phyloP scores from a whole-genome alignment of 2,888 invertebrate genomes.

The Lepidocyrtinus sp. region DNA sequence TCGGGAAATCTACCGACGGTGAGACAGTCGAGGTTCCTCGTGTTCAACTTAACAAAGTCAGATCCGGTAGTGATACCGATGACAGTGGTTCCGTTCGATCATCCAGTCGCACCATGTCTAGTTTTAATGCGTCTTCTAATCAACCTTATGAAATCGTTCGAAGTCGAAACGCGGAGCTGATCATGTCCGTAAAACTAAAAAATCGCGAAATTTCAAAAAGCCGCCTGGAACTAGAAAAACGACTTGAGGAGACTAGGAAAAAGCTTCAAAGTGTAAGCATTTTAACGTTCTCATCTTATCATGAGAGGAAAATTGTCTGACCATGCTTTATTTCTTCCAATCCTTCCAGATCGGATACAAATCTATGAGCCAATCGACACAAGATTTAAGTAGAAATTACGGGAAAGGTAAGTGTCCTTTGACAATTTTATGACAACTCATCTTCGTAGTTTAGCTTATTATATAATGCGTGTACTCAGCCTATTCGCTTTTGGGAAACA shows the following conservation, averaged over 20 bases:
- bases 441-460: neutral
- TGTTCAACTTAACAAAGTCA: conserved; percentile 75
- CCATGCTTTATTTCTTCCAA: too few species aligned
- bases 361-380: conserved; percentile 75
- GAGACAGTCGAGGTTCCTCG: conserved; percentile 70
- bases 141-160: conserved; percentile 68
- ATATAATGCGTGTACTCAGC: conserved; percentile 22
- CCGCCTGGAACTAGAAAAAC: conserved; percentile 85
- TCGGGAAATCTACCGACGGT: conserved; percentile 69
- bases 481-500: conserved; percentile 50
- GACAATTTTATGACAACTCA: neutral
- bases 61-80: conserved; percentile 64
- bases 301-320: neutral
- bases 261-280: conserved; percentile 88
- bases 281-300: neutral
- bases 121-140: conserved; percentile 46
- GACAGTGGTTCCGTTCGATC: conserved; percentile 66
- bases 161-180: conserved; percentile 69
- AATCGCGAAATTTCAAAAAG: conserved; percentile 80
- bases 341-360: conserved; percentile 82
- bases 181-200: conserved; percentile 72
- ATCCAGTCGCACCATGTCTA: conserved; percentile 65
- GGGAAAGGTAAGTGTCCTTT: conserved; percentile 64
- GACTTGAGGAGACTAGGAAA: conserved; percentile 86
- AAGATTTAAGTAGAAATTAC: conserved; percentile 69